These are phyloP conservation scores for Lycia hirtaria DNA, from an alignment of 2,888 invertebrate genomes.

Conservation along the genomic window DNA sequence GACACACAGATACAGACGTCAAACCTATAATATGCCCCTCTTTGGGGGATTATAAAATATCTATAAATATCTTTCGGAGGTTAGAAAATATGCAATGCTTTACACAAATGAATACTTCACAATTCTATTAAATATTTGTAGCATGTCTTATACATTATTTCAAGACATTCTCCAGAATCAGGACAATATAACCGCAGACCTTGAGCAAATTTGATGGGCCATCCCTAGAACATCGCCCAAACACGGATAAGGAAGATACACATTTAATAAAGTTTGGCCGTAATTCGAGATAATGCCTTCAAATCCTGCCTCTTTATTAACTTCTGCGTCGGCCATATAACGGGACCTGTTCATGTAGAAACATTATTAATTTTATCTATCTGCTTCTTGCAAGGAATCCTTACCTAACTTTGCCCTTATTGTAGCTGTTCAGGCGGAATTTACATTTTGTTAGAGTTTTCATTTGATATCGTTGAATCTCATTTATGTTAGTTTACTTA, in stretches of 20 bases:
- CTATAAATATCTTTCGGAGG: too few species aligned
- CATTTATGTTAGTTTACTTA: too few species aligned
- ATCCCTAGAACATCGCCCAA: conserved; percentile 22
- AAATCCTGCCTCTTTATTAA: conserved; percentile 51
- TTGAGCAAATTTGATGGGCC: conserved; percentile 8
- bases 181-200: conserved; percentile 3
- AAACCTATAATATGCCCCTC: too few species aligned
- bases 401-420: conserved; percentile 4
- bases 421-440: background rate
- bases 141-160: too few species aligned
- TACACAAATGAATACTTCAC: too few species aligned
- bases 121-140: too few species aligned
- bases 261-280: conserved; percentile 49
- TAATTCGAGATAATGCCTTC: conserved; percentile 48
- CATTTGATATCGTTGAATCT: too few species aligned
- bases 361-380: conserved; percentile 29
- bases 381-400: conserved; percentile 4
- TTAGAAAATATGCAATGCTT: too few species aligned
- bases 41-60: too few species aligned
- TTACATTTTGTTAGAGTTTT: conserved; percentile 3
- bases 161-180: background rate
- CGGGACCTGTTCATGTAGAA: conserved; percentile 21
- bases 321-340: conserved; percentile 38
- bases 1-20: too few species aligned
- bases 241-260: conserved; percentile 35